phyloP scores from a whole-genome alignment of 2,113 vertebrate genomes.

The Callionymus lyra region DNA sequence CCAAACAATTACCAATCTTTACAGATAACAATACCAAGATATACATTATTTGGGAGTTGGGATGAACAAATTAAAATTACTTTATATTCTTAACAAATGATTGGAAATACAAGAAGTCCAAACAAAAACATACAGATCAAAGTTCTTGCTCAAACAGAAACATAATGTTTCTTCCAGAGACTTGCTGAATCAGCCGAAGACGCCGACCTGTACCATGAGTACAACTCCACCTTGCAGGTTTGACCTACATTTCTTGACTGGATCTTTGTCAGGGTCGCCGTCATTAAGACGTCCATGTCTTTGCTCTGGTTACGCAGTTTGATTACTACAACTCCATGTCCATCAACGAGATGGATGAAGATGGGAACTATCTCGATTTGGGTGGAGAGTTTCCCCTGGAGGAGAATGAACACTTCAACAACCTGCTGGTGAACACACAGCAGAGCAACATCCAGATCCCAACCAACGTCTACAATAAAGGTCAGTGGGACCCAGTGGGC shows the following conservation, averaged over 20 bases:
- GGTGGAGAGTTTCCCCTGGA: constrained; percentile 85
- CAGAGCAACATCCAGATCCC: constrained; percentile 88
- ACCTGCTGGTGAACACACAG: constrained; percentile 82
- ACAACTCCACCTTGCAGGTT: constrained; percentile 80
- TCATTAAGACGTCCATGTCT: not conserved
- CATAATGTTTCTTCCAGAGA: constrained; percentile 64
- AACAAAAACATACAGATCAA: too few species aligned
- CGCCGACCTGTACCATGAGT: constrained; percentile 87
- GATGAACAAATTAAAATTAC: too few species aligned
- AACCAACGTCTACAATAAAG: constrained; percentile 97
- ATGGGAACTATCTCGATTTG: constrained; percentile 76
- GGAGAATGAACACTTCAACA: constrained; percentile 88
- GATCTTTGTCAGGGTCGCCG: not conserved
- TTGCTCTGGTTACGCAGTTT: constrained; percentile 67
- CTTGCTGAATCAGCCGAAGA: constrained; percentile 90
- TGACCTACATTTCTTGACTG: too few species aligned
- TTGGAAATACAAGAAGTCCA: too few species aligned
- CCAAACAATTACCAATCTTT: too few species aligned
- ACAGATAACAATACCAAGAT: too few species aligned
- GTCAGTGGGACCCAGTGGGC: constrained; percentile 43
- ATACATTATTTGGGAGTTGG: too few species aligned
- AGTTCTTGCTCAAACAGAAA: too few species aligned
- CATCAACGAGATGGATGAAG: constrained; percentile 81
- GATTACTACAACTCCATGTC: constrained; percentile 89
- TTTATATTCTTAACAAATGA: too few species aligned